phyloP scores from a whole-genome alignment of 2,113 vertebrate genomes.

The Syngnathus scovelli region DNA sequence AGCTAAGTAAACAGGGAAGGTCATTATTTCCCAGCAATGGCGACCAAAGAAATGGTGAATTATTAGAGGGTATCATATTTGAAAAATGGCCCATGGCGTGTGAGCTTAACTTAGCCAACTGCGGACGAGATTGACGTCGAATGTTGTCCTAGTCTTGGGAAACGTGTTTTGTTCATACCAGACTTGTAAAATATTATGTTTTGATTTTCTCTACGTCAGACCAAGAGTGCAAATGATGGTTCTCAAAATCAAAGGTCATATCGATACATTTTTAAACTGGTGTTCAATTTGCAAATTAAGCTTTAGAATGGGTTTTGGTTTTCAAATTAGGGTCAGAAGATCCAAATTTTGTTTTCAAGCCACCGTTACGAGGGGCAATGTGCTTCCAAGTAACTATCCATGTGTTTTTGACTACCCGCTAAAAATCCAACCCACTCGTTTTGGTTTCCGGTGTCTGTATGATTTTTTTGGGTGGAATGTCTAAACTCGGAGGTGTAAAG shows the following conservation, averaged over 20 bases:
- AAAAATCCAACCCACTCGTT: neutral
- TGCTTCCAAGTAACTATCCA: neutral
- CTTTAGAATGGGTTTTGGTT: neutral
- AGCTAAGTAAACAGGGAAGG: constrained; percentile 43
- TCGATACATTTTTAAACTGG: neutral
- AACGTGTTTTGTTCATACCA: neutral
- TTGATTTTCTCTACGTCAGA: neutral
- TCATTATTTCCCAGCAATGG: constrained; percentile 22
- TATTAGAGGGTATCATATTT: constrained; percentile 14
- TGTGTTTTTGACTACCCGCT: neutral
- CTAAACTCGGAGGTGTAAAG: neutral
- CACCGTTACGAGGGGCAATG: neutral
- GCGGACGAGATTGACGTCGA: neutral
- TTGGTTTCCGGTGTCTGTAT: neutral
- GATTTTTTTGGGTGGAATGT: neutral
- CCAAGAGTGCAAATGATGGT: neutral
- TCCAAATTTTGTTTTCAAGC: neutral
- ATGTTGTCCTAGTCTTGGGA: neutral
- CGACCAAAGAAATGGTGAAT: constrained; percentile 21
- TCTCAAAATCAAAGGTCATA: neutral
- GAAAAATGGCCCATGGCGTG: constrained; percentile 7
- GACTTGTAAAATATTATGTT: neutral
- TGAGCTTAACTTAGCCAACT: constrained; percentile 25
- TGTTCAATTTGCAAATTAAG: neutral
- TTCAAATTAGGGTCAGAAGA: neutral